Evolutionary conservation across 2,113 vertebrate species (phyloP).

Genomic region (Canis aureus): DNA sequence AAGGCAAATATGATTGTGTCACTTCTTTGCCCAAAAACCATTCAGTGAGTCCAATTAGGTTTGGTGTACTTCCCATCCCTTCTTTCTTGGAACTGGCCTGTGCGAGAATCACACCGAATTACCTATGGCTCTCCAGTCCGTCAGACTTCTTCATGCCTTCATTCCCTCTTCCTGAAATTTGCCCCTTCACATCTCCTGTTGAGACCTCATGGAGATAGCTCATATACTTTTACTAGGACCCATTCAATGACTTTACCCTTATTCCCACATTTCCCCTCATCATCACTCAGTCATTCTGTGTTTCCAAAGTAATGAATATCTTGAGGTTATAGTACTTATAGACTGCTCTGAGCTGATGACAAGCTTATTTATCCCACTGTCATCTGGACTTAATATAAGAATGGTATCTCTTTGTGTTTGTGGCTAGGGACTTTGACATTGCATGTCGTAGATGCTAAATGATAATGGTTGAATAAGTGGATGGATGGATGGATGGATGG

Average conservation of each 20-base stretch:
- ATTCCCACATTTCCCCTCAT: not conserved
- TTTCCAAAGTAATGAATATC: not conserved
- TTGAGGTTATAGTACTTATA: not conserved
- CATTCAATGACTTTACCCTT: not conserved
- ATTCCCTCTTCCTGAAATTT: not conserved
- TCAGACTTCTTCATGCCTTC: not conserved
- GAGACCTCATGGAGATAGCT: not conserved
- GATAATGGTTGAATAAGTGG: not conserved
- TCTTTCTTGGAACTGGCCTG: not conserved
- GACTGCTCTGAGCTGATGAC: not conserved
- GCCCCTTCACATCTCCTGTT: not conserved
- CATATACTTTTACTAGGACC: not conserved
- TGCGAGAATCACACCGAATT: not conserved
- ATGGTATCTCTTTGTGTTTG: not conserved
- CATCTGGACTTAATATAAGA: not conserved
- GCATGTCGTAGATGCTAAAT: not conserved
- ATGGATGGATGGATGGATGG: not conserved
- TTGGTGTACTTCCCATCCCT: not conserved
- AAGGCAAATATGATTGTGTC: not conserved
- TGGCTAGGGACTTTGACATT: not conserved
- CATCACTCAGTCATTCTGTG: too few relatives aligned
- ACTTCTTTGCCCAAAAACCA: constrained; percentile 29
- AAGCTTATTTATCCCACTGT: not conserved
- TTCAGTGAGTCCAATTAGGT: not conserved
- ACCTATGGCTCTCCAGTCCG: not conserved